Conservation (phyloP, 2,113 vertebrate genomes). For the Callochromis pleurospilus region DNA sequence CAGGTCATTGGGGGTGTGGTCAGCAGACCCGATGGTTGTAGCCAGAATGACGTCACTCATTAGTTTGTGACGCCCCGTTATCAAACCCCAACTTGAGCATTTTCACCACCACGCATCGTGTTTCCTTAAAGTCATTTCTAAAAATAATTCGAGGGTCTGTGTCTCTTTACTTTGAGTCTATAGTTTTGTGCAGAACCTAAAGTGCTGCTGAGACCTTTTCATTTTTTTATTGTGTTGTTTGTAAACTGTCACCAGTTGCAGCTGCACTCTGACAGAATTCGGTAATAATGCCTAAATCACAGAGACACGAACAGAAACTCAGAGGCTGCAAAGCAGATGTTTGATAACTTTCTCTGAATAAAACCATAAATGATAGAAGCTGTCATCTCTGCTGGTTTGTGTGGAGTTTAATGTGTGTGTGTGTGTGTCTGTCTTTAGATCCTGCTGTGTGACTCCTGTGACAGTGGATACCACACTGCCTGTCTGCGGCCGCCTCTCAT, state of each 20-base stretch:
- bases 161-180: background rate
- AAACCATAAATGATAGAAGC: background rate
- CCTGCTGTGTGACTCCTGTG: constrained; percentile 91
- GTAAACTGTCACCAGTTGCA: background rate
- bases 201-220: rapidly evolving
- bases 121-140: background rate
- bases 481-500: constrained; percentile 94
- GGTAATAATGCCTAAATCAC: background rate
- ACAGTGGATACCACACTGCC: constrained; percentile 93
- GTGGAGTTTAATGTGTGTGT: background rate
- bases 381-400: background rate
- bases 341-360: background rate
- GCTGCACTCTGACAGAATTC: background rate
- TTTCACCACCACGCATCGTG: rapidly evolving
- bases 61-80: background rate
- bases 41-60: rapidly evolving
- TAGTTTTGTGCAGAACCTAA: background rate
- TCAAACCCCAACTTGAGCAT: background rate
- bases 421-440: constrained; percentile 72
- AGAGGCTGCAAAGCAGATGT: background rate
- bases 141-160: rapidly evolving
- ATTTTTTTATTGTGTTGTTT: background rate
- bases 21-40: background rate
- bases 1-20: background rate
- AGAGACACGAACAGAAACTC: background rate